A percentile compares a stretch with the other conserved stretches of the same genome.
These are phyloP conservation scores for Cremastinae sp. DNA, from an alignment of 2,888 invertebrate species.

Conservation along the genomic window DNA sequence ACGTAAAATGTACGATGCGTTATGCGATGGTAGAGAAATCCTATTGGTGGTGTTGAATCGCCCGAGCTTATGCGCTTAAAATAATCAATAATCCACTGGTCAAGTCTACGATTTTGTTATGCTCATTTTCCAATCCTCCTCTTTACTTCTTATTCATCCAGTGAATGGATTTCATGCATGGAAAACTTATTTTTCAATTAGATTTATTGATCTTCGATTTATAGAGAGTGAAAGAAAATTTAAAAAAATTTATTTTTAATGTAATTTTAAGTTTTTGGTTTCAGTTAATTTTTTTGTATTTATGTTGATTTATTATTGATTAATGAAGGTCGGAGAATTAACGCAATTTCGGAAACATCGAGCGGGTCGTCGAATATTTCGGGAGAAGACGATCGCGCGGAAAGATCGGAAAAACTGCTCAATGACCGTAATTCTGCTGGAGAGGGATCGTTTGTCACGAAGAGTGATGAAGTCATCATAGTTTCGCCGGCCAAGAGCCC, in stretches of 20 bases:
- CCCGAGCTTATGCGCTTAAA: conserved; percentile 64
- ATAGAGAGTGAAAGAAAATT: too few relatives aligned
- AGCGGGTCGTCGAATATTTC: conserved; percentile 55
- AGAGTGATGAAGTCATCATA: conserved; percentile 53
- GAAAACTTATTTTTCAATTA: conserved; percentile 28
- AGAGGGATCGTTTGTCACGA: conserved; percentile 28
- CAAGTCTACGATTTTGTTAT: conserved; percentile 62
- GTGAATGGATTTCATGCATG: conserved; percentile 12
- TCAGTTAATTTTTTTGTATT: too few relatives aligned
- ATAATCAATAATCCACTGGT: conserved; percentile 73
- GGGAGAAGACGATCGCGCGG: conserved; percentile 35
- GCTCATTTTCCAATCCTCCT: conserved; percentile 7
- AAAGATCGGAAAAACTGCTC: conserved; percentile 29
- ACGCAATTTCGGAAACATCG: conserved; percentile 54
- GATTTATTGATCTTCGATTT: neutral
- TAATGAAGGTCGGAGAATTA: conserved; percentile 29
- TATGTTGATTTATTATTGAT: too few relatives aligned
- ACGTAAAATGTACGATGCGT: conserved; percentile 45
- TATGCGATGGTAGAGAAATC: conserved; percentile 33
- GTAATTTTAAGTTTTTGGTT: too few relatives aligned
- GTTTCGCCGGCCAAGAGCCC: conserved; percentile 61
- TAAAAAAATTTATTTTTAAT: too few relatives aligned
- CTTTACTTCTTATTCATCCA: neutral
- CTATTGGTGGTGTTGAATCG: conserved; percentile 50
- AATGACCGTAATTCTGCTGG: conserved; percentile 38